Evolutionary conservation across 2,113 vertebrate genomes (phyloP).

Genomic region (Ploceus nigricollis): DNA sequence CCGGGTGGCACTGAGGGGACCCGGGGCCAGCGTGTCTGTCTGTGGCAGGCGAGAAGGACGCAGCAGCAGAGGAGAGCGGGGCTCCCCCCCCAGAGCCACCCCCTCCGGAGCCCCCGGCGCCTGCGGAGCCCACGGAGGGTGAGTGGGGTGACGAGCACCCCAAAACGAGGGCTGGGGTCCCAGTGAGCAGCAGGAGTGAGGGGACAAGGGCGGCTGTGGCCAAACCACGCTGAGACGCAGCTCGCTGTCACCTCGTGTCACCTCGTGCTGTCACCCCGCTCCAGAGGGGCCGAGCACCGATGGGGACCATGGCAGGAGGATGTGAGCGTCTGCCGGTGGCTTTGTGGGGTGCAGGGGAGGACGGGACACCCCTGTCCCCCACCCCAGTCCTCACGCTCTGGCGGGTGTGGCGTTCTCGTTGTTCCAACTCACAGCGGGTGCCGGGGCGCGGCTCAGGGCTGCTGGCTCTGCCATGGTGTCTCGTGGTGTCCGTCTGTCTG

Average conservation of each 20-base stretch:
- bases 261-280: rapidly evolving
- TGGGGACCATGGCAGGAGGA: background rate
- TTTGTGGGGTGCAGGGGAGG: background rate
- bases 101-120: conserved; percentile 6
- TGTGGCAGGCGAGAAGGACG: conserved; percentile 69
- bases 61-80: conserved; percentile 7
- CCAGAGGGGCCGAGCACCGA: rapidly evolving
- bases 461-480: conserved; percentile 54
- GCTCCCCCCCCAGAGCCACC: conserved; percentile 36
- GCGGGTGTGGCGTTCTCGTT: rapidly evolving
- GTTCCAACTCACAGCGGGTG: rapidly evolving
- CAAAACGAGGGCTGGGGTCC: background rate
- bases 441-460: background rate
- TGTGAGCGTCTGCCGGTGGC: rapidly evolving
- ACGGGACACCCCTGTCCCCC: background rate
- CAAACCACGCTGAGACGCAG: rapidly evolving
- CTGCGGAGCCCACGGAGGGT: conserved; percentile 69
- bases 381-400: rapidly evolving
- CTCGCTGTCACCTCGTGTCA: rapidly evolving
- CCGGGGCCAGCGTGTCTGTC: rapidly evolving
- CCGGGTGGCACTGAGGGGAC: background rate
- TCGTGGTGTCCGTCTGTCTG: conserved; percentile 39
- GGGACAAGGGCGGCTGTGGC: background rate
- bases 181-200: background rate
- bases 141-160: background rate